phyloP scores from a whole-genome alignment of 2,888 invertebrate species.

The Nomada ferruginata region DNA sequence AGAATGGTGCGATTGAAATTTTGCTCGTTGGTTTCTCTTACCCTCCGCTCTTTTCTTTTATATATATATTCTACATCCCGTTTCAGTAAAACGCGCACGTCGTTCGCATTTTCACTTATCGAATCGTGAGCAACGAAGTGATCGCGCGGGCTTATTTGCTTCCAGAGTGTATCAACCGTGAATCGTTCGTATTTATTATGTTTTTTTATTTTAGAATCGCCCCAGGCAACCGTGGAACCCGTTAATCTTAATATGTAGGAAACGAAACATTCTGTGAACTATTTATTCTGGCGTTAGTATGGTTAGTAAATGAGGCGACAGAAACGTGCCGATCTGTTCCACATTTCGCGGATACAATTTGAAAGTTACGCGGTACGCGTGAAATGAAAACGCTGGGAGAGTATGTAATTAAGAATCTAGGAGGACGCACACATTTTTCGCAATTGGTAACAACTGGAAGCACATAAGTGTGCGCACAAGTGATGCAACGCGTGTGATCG shows the following conservation, averaged over 20 bases:
- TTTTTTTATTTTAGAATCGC: no score
- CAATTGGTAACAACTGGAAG: constrained; percentile 30
- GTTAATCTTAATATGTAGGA: not conserved
- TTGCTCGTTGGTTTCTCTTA: constrained; percentile 15
- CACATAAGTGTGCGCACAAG: constrained; percentile 34
- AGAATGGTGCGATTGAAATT: constrained; percentile 45
- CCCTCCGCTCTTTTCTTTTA: not conserved
- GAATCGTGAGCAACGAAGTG: constrained; percentile 32
- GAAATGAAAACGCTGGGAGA: not conserved
- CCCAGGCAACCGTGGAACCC: not conserved
- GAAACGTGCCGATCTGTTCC: not conserved
- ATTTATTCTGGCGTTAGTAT: not conserved
- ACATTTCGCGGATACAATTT: not conserved
- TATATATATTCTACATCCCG: not conserved
- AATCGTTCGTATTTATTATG: not conserved
- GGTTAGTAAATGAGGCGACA: not conserved
- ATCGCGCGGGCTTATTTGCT: constrained; percentile 11
- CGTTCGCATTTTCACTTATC: constrained; percentile 50
- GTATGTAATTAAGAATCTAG: not conserved
- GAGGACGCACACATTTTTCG: not conserved
- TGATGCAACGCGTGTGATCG: constrained; percentile 37
- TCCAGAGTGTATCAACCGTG: not conserved
- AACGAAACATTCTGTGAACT: not conserved
- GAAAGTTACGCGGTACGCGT: not conserved
- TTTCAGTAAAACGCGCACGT: constrained; percentile 43